Base-by-base conservation (phyloP, 2,888 invertebrate genomes). In the Esperia sulphurella region DNA sequence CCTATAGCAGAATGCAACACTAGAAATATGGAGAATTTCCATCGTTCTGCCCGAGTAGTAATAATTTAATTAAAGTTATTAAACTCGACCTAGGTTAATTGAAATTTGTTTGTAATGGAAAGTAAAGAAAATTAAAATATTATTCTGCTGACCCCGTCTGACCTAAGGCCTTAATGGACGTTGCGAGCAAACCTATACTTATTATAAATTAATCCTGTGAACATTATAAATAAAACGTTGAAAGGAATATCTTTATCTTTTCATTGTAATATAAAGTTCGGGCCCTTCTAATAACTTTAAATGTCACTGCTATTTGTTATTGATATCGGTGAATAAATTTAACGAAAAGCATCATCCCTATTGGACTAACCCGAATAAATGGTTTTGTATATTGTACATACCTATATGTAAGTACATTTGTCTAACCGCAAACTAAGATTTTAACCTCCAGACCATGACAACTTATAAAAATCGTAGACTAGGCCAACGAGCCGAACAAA, bases 1-100 rank as follows among this genome's bases (percentile, higher is more conserved):
- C 83, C 83, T 83, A 62, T 0, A 29, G 41, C 43, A 54, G 53
- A 61, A 59, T 53, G 58, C 58, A 70, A 61, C 52, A 59, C 61
- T 57, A 49, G 71, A 59, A 75, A 75, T 70, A 57, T 68, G 53
- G 56, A 64, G 63, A 70, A 69, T 63, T 62, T 65, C 58, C 65
- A 59, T 64, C 58, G 63, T 58, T 66, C 71, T 67, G 65, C 72
- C 59, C 67, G 56, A 69, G 68, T 68, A 75, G 68, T 81, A 85
- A 21, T 82, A 81, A 85, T 83, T 86, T 86, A 86, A 86, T 85
- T 84, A 81, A 80, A 82, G 73, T 77, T 79, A 85, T 85, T 83
- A 84, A 71, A 78, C 63, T 71, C 61, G 75, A 65, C 66, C 59
- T 57, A 50, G 63, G 73, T 74, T 85, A 86, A 87, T 86, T 86